Conservation (phyloP, 2,888 invertebrate genomes). For the Lacanobia oleracea region DNA sequence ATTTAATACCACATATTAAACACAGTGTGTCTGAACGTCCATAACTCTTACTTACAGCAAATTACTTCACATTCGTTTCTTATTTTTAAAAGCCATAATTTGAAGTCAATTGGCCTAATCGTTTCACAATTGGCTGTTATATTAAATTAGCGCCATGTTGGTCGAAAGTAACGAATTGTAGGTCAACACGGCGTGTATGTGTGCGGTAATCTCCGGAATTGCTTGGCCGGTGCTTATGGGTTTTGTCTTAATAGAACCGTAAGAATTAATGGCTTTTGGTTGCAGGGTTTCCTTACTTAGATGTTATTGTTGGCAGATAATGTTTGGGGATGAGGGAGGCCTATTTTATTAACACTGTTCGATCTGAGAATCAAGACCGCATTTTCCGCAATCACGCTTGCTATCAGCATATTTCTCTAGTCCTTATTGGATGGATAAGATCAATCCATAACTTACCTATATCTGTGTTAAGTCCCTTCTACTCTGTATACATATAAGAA, state of each 20-base stretch:
- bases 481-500: too few species aligned
- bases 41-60: conserved; percentile 13
- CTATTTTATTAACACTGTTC: too few species aligned
- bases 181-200: conserved; percentile 32
- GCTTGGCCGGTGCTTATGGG: conserved; percentile 9
- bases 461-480: too few species aligned
- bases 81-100: conserved; percentile 50
- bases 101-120: conserved; percentile 59
- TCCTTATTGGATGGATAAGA: too few species aligned
- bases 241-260: not conserved
- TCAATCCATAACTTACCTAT: too few species aligned
- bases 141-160: conserved; percentile 58
- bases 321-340: too few species aligned
- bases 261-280: not conserved
- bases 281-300: not conserved
- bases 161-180: conserved; percentile 46
- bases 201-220: conserved; percentile 31
- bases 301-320: not conserved
- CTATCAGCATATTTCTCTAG: too few species aligned
- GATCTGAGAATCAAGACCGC: too few species aligned
- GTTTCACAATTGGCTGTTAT: conserved; percentile 58
- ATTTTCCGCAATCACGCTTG: too few species aligned
- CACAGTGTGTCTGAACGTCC: too few species aligned
- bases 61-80: conserved; percentile 21
- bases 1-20: not conserved